Conservation (phyloP, 2,797 vertebrate genomes). For the Loriculus beryllinus region DNA sequence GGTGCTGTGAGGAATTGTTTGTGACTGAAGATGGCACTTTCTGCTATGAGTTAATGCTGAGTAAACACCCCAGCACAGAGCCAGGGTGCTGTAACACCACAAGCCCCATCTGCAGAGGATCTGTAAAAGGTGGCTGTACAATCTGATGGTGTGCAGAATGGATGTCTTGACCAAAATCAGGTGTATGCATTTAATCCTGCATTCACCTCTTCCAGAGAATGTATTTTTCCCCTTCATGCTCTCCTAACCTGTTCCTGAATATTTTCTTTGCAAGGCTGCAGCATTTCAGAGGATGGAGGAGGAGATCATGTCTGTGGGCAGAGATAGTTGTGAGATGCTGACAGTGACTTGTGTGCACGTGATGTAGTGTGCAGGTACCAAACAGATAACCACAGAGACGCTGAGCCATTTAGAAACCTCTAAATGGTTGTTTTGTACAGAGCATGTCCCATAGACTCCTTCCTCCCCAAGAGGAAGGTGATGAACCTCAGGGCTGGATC, state of each 20-base stretch:
- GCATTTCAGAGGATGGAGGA: neutral
- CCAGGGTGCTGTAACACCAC: neutral
- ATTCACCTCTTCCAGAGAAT: neutral
- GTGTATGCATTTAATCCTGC: neutral
- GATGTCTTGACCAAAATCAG: neutral
- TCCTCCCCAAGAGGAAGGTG: no score
- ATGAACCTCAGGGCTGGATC: neutral
- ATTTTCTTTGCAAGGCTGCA: neutral
- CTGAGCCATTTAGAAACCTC: neutral
- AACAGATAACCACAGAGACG: neutral
- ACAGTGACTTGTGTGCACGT: accelerated
- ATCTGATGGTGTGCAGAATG: neutral
- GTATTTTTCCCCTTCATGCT: neutral
- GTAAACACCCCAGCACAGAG: neutral
- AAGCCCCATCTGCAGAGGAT: neutral
- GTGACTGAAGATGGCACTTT: neutral
- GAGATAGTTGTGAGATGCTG: neutral
- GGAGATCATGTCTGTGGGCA: neutral
- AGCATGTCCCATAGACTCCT: accelerated
- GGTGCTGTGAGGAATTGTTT: neutral
- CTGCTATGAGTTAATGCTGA: neutral
- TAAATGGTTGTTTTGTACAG: accelerated
- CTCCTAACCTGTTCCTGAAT: neutral
- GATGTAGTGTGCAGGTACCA: accelerated
- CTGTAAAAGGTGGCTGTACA: accelerated